Evolutionary conservation across 2,888 invertebrate genomes (phyloP).

Genomic region (Oeneis ivallda): DNA sequence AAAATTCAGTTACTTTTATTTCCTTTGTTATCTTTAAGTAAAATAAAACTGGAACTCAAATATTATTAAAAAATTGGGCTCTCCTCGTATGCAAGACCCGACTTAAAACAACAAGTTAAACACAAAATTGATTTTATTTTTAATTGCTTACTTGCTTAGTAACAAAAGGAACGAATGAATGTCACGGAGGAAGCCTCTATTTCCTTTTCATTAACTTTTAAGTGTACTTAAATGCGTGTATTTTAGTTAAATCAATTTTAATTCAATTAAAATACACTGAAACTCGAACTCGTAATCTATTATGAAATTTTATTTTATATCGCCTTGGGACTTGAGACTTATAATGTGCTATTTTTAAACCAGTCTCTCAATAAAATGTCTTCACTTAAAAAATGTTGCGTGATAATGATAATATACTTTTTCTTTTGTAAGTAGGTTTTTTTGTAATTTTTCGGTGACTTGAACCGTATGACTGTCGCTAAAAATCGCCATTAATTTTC

Average conservation of each 20-base stretch:
- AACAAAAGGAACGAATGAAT: background rate
- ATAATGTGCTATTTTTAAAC: background rate
- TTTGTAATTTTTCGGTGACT: background rate
- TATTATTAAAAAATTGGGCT: too few species aligned
- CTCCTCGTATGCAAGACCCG: too few species aligned
- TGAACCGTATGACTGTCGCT: background rate
- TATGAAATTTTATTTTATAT: background rate
- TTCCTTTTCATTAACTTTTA: background rate
- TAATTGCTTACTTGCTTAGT: background rate
- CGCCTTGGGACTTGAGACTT: background rate
- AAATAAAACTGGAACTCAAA: too few species aligned
- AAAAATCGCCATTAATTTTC: too few species aligned
- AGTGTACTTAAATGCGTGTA: too few species aligned
- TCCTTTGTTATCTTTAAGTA: too few species aligned
- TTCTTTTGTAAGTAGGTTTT: background rate
- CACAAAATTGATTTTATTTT: background rate
- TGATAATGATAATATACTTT: background rate
- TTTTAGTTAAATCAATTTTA: background rate
- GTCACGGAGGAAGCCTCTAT: background rate
- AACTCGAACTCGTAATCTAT: background rate
- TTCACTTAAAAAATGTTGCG: background rate
- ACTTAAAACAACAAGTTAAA: too few species aligned
- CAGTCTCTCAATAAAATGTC: background rate
- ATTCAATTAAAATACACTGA: background rate
- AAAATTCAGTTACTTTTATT: too few species aligned